A percentile compares a stretch with the other conserved stretches of the same genome.
Evolutionary conservation across 2,888 invertebrate species (phyloP).

Genomic region (Eueremaeus valkanovi): DNA sequence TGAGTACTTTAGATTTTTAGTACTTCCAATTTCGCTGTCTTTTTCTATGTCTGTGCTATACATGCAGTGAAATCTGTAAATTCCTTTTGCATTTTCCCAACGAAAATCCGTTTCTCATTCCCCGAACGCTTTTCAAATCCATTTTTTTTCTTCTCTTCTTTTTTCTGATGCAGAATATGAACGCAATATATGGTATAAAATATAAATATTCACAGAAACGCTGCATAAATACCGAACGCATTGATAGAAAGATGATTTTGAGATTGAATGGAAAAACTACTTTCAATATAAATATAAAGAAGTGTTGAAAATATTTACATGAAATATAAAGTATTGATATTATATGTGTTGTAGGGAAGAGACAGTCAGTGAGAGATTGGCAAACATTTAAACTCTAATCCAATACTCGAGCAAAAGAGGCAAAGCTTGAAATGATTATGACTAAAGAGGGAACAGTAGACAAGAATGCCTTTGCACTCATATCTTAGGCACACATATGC

Average conservation of each 20-base stretch:
- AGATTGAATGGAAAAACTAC: neutral
- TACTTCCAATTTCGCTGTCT: constrained; percentile 31
- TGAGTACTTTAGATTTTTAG: constrained; percentile 12
- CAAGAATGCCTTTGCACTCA: no score
- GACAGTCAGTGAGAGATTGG: no score
- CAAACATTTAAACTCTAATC: neutral
- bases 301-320: constrained; percentile 23
- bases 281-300: neutral
- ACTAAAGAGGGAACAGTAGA: no score
- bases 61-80: constrained; percentile 30
- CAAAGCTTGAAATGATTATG: no score
- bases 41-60: no score
- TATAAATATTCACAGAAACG: constrained; percentile 40
- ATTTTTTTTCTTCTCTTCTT: neutral
- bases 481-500: no score
- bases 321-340: no score
- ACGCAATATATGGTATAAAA: constrained; percentile 29
- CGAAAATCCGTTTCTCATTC: constrained; percentile 29
- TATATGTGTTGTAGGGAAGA: no score
- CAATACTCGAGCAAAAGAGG: neutral
- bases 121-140: constrained; percentile 22
- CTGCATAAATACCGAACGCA: neutral
- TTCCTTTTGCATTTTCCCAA: constrained; percentile 30
- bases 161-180: neutral
- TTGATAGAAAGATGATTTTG: constrained; percentile 17